phyloP scores from a whole-genome alignment of 2,888 invertebrate species.

The Caenorhabditis sp. region DNA sequence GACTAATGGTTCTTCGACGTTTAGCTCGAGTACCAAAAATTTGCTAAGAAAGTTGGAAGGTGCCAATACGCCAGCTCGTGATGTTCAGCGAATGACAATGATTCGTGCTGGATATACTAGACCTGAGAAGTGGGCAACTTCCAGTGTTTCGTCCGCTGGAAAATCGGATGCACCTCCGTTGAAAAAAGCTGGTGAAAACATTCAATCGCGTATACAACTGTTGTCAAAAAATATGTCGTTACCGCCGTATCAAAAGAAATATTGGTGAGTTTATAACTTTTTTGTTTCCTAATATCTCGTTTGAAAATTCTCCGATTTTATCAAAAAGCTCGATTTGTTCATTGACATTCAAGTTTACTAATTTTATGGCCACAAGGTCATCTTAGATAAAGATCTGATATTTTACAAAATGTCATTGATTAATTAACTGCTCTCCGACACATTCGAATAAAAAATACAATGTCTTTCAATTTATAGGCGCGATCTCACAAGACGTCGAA shows the following conservation, averaged over 20 bases:
- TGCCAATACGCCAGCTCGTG: conserved; percentile 29
- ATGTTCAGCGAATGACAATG: conserved; percentile 36
- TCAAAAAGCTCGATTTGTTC: neutral
- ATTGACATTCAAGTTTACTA: neutral
- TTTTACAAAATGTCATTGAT: no score
- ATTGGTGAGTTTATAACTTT: conserved; percentile 11
- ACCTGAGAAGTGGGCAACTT: conserved; percentile 23
- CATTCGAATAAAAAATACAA: neutral
- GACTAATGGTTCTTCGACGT: conserved; percentile 6
- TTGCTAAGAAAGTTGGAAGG: conserved; percentile 23
- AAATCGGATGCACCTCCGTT: conserved; percentile 27
- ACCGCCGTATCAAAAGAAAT: conserved; percentile 14
- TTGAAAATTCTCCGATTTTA: neutral
- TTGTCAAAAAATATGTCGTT: conserved; percentile 24
- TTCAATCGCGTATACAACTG: conserved; percentile 37
- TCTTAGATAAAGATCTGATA: no score
- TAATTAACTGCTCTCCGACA: no score
- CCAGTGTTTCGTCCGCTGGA: neutral
- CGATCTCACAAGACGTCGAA: conserved; percentile 33
- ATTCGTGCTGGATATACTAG: conserved; percentile 18
- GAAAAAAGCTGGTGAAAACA: conserved; percentile 29
- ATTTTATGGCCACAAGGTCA: no score
- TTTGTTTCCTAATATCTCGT: no score
- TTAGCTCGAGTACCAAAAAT: conserved; percentile 35
- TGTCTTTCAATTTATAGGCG: conserved; percentile 12